A percentile compares a stretch with the other conserved stretches of the same genome.
Evolutionary conservation across 2,888 invertebrate genomes (phyloP).

Genomic region (Oligia latruncula): DNA sequence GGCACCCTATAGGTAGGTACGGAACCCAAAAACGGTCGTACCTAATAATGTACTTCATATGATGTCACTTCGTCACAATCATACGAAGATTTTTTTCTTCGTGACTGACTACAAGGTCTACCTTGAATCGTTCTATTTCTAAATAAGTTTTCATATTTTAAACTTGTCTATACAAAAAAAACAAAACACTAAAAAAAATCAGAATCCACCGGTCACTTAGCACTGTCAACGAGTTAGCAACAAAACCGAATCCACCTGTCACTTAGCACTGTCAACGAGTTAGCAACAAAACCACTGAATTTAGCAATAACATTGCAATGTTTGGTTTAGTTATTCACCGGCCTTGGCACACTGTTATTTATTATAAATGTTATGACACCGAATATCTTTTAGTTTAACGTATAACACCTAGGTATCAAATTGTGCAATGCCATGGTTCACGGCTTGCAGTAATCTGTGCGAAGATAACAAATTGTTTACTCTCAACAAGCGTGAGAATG

Average conservation of each 20-base stretch:
- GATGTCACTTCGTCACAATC: neutral
- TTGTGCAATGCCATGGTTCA: slow-evolving; percentile 54
- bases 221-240: slow-evolving; percentile 8
- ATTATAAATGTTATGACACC: slow-evolving; percentile 54
- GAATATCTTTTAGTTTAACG: slow-evolving; percentile 56
- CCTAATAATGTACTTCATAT: neutral
- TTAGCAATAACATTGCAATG: slow-evolving; percentile 51
- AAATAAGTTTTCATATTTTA: neutral
- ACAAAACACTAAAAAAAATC: neutral
- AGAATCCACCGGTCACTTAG: slow-evolving; percentile 25
- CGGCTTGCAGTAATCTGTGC: slow-evolving; percentile 31
- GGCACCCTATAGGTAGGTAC: no score
- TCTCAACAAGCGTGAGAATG: slow-evolving; percentile 45
- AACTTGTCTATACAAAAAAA: neutral
- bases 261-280: slow-evolving; percentile 21
- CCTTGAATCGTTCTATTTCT: neutral
- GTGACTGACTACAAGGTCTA: neutral
- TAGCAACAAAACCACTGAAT: slow-evolving; percentile 20
- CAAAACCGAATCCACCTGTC: slow-evolving; percentile 30
- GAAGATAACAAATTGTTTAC: slow-evolving; percentile 47
- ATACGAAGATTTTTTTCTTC: no score
- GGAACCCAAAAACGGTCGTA: neutral
- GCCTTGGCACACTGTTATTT: slow-evolving; percentile 70
- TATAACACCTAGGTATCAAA: slow-evolving; percentile 58
- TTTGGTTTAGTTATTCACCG: slow-evolving; percentile 60